Conservation (phyloP, 2,113 vertebrate genomes). For the Catharus fuscescens region DNA sequence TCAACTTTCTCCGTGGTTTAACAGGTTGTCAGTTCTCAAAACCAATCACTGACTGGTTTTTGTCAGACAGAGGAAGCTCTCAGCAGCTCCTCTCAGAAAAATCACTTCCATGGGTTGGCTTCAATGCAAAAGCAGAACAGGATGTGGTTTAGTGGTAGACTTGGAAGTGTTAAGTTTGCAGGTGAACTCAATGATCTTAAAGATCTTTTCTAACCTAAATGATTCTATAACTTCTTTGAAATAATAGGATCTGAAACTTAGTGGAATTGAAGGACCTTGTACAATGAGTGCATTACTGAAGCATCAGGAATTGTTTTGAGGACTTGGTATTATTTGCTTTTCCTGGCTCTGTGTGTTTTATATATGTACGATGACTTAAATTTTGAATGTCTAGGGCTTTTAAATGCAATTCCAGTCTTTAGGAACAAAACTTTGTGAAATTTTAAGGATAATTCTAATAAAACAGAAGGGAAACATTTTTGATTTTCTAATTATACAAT, state of each 20-base stretch:
- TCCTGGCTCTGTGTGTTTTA: background rate
- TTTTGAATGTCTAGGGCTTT: background rate
- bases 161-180: background rate
- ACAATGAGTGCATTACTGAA: background rate
- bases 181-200: background rate
- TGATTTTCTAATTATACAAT: background rate
- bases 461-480: background rate
- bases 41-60: too few species aligned
- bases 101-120: too few species aligned
- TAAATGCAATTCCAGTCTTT: background rate
- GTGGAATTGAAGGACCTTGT: background rate
- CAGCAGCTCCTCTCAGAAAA: too few species aligned
- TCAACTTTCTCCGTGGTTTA: too few species aligned
- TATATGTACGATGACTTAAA: background rate
- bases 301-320: background rate
- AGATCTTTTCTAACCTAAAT: background rate
- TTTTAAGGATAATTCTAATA: background rate
- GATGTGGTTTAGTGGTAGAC: background rate
- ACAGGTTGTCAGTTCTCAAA: too few species aligned
- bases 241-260: background rate
- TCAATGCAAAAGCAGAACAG: too few species aligned
- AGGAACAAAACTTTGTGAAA: background rate
- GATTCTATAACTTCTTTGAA: background rate
- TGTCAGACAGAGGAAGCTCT: too few species aligned
- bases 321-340: background rate